Base-by-base conservation (phyloP, 2,113 vertebrate genomes). In the Microtus oregoni region DNA sequence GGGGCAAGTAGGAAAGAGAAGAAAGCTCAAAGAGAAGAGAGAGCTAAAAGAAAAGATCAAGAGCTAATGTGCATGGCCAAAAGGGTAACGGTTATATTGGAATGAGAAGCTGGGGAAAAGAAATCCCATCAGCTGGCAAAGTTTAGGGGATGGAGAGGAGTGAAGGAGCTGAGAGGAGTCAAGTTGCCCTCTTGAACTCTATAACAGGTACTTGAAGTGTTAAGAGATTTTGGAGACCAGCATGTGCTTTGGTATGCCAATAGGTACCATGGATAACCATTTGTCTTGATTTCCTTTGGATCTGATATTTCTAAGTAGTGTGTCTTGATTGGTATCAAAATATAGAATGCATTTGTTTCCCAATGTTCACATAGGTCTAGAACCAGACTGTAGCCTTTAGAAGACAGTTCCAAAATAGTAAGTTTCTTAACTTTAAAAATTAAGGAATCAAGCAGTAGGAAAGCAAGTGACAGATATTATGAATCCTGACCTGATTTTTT, bases 81-180 rank as follows among this genome's bases (percentile, higher is more conserved):
- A 70, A 70, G 32, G 15, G 7, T 70, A 13, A 79, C 30, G 1
- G 8, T 52, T 52, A 20, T 35, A 35, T 35, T 32, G 47, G 30
- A 52, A 19, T 52, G 15, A 55, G 17, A 79, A 79, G 1, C 50
- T 79, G 32, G 1, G 4, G 47, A 0, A 20, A 79, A 30, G 8
- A 2, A 55, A 79, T 12, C 76, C 15, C 76, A 52, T 44, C 3
- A 30, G 5, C 1, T 52, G 15, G 7, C 32, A 28, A 52, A 35
- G 3, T 79, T 79, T 9, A 17, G 30, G 0, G 0, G 47, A 52
- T 5, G 0, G 50, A 8, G 19, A 8, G 17, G 50, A 1, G 19
- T 4, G 17, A 50, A 78, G 32, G 15, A 35, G 47, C 30, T 35
- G 8, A 52, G 15, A 52, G 41, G 15, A 52, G 8, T 30, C 47